Evolutionary conservation across 2,113 vertebrate genomes (phyloP).

Genomic region (Entomyzon cyanotis): DNA sequence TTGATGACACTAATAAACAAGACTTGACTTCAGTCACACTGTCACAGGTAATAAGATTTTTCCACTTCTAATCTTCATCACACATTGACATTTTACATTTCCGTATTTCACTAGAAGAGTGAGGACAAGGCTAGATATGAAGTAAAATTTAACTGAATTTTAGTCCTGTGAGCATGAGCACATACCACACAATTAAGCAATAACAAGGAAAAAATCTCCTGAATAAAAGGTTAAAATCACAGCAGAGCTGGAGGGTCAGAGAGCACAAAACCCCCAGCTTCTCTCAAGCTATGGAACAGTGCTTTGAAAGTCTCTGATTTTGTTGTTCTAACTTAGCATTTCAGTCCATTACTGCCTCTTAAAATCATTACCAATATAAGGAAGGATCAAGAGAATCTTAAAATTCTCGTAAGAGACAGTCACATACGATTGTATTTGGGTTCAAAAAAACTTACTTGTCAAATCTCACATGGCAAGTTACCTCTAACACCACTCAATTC

Average conservation of each 20-base stretch:
- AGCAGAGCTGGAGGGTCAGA: background rate
- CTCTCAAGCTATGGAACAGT: background rate
- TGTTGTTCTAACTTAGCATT: background rate
- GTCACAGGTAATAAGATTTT: slow-evolving; percentile 21
- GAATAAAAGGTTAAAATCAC: background rate
- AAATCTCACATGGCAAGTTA: background rate
- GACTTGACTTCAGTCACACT: background rate
- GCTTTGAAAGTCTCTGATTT: background rate
- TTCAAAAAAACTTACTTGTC: background rate
- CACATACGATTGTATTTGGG: background rate
- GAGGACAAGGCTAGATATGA: background rate
- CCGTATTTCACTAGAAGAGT: background rate
- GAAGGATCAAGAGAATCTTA: background rate
- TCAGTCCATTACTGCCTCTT: background rate
- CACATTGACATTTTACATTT: background rate
- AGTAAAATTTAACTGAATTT: background rate
- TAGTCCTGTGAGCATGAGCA: background rate
- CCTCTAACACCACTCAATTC: background rate
- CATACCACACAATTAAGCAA: background rate
- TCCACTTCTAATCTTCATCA: background rate
- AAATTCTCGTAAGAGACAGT: background rate
- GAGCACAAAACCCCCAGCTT: background rate
- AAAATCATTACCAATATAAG: background rate
- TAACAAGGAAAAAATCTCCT: background rate
- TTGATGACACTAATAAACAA: slow-evolving; percentile 17